These are phyloP conservation scores for Melipona beecheii DNA, from an alignment of 2,888 invertebrate species.

Conservation along the genomic window DNA sequence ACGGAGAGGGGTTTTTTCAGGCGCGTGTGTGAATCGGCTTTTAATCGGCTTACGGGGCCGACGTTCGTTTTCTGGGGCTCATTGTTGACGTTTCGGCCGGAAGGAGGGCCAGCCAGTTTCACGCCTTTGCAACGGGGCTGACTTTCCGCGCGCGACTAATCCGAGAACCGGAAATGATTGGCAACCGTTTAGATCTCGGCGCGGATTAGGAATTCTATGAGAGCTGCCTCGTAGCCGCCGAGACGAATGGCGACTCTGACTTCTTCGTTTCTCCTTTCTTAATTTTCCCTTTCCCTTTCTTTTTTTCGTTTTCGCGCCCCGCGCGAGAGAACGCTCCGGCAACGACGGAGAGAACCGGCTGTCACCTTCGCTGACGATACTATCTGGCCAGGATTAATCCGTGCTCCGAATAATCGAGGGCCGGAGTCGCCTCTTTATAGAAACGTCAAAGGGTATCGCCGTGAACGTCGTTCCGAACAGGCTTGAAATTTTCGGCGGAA, in stretches of 20 bases:
- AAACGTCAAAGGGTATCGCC: constrained; percentile 36
- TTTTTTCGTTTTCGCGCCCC: background rate
- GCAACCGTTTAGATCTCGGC: constrained; percentile 83
- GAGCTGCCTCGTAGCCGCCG: constrained; percentile 39
- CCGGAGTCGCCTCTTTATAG: background rate
- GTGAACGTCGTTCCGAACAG: background rate
- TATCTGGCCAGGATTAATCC: constrained; percentile 74
- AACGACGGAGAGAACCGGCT: constrained; percentile 67
- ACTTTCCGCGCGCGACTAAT: constrained; percentile 79
- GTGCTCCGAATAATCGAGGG: constrained; percentile 58
- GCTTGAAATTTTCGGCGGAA: background rate
- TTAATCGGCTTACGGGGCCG: constrained; percentile 81
- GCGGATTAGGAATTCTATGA: constrained; percentile 67
- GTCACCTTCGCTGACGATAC: constrained; percentile 79
- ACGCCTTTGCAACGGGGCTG: constrained; percentile 66
- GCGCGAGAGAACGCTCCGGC: constrained; percentile 39
- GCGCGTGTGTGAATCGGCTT: constrained; percentile 71
- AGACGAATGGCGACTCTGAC: constrained; percentile 57
- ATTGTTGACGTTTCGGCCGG: constrained; percentile 57
- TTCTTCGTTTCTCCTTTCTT: constrained; percentile 14
- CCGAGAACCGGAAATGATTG: constrained; percentile 84
- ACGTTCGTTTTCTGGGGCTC: constrained; percentile 54
- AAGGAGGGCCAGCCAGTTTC: constrained; percentile 67
- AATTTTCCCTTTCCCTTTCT: background rate
- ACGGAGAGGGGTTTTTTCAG: constrained; percentile 51